Base-by-base conservation (phyloP, 2,113 vertebrate genomes). In the Rutilus rutilus region DNA sequence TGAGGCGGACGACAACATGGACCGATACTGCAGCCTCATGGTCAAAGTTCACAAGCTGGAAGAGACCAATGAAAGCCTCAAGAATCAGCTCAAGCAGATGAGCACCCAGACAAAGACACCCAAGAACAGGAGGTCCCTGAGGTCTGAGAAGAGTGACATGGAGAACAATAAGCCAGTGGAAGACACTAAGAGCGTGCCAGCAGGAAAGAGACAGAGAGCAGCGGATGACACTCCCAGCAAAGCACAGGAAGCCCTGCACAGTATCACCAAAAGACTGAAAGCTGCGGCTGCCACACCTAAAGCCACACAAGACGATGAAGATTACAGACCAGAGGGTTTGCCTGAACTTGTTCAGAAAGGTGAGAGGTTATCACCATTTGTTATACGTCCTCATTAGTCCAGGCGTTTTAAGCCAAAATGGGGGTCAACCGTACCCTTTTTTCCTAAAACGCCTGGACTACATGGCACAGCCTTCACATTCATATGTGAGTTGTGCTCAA, bases 1-100 rank as follows among this genome's bases (percentile, higher is more conserved):
- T 85, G 97, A 99, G 89, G 95, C 95, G 0, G 96, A 97, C 0
- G 95, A 97, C 45, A 96, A 95, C 92, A 88, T 97, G 90, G 95
- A 97, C n/a, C 97, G 98, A 90, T 97, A 97, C 92, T 97, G 96
- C 87, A 93, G 90, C 86, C 84, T 97, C 75, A 94, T 97, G 84
- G 91, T 97, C 80, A 92, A 94, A 86, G 93, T 96, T 21, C 94
- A 97, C 88, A 97, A 97, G 90, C 88, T 97, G 80, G 97, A 98
- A 82, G 95, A 97, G 90, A 90, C 85, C 88, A 97, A 97, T 14
- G 96, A 97, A 45, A 90, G 93, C 39, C 88, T 98, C 77, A 94
- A 93, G n/a, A 93, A 89, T 4, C 94, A 95, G 54, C 91, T 98
- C 52, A 90, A 92, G 50, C 92, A 94, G 54, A 65, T 96, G 64